These are phyloP conservation scores for Chromobotia macracanthus DNA, from an alignment of 2,797 vertebrate genomes.

Conservation along the genomic window DNA sequence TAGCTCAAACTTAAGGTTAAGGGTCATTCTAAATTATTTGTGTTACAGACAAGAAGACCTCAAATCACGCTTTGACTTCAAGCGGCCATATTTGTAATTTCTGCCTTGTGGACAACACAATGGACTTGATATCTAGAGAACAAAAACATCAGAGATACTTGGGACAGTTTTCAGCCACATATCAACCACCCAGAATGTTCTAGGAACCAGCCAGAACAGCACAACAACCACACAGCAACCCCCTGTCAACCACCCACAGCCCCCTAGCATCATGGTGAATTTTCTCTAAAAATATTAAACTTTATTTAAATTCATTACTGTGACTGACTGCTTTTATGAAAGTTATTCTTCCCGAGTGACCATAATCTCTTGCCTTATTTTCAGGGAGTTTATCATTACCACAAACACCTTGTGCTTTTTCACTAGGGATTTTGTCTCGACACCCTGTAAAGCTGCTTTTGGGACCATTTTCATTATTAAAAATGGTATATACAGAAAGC, in stretches of 20 bases:
- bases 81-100: too few relatives aligned
- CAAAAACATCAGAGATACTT: too few relatives aligned
- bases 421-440: constrained; percentile 11
- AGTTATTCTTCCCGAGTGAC: neutral
- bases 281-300: neutral
- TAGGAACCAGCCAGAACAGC: too few relatives aligned
- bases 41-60: neutral
- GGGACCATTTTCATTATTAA: constrained; percentile 21
- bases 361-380: neutral
- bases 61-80: too few relatives aligned
- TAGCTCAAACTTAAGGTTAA: neutral
- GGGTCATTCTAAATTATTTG: too few relatives aligned
- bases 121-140: too few relatives aligned
- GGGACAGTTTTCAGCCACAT: too few relatives aligned
- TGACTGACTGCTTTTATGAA: neutral
- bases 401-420: constrained; percentile 23
- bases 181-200: too few relatives aligned
- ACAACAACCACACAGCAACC: neutral
- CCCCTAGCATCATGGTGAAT: neutral
- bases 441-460: constrained; percentile 19
- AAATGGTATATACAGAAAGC: constrained; percentile 5
- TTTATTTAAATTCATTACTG: constrained; percentile 1
- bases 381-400: constrained; percentile 35
- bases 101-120: too few relatives aligned
- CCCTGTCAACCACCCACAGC: neutral